phyloP scores from a whole-genome alignment of 1,140 invertebrate species.

The Caenorhabditis inopinata region DNA sequence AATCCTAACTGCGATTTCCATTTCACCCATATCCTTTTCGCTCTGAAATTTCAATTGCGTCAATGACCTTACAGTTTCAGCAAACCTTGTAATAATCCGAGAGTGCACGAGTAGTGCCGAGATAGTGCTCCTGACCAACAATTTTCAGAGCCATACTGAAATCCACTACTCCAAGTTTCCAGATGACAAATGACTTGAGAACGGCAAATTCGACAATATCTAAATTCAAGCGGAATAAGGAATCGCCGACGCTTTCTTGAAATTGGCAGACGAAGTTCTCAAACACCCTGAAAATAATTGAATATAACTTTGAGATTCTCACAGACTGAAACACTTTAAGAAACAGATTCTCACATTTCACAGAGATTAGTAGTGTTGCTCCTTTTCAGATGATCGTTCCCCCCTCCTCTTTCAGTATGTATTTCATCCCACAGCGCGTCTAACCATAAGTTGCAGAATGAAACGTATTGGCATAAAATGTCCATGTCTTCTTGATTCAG shows the following conservation, averaged over 20 bases:
- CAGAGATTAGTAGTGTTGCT: too few species aligned
- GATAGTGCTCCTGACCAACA: constrained; percentile 10
- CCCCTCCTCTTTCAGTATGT: not conserved
- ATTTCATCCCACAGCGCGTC: not conserved
- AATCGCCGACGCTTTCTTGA: not conserved
- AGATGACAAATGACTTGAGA: constrained; percentile 5
- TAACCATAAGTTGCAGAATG: not conserved
- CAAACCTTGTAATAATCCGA: constrained; percentile 1
- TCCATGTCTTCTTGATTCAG: not conserved
- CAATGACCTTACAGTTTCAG: too few species aligned
- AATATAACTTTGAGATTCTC: not conserved
- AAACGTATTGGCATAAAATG: not conserved
- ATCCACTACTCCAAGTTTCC: constrained; percentile 24
- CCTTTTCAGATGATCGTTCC: too few species aligned
- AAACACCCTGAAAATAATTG: not conserved
- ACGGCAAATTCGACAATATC: constrained; percentile 2
- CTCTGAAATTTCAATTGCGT: not conserved
- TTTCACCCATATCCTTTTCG: not conserved
- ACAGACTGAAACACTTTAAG: too few species aligned
- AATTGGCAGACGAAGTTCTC: not conserved
- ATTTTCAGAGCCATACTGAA: constrained; percentile 1
- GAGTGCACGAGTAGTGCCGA: not conserved
- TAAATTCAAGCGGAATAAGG: not conserved
- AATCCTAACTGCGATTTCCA: not conserved
- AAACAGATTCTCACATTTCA: too few species aligned